Conservation (phyloP, 2,888 invertebrate genomes). For the Gryllus longicercus region DNA sequence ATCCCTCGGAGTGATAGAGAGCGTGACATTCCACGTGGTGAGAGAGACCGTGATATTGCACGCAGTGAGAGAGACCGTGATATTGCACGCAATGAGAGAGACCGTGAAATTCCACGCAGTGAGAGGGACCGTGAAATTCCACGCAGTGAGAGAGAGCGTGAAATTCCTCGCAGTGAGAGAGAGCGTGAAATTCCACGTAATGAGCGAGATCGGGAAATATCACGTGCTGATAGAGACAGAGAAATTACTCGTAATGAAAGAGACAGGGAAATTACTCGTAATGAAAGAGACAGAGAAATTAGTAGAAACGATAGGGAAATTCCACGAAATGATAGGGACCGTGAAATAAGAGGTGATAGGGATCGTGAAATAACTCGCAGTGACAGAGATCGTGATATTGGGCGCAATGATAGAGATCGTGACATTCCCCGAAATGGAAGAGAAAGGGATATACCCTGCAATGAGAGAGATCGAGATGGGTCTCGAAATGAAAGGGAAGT, state of each 20-base stretch:
- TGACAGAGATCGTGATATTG: constrained; percentile 21
- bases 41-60: not conserved
- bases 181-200: not conserved
- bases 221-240: not conserved
- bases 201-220: not conserved
- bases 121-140: not conserved
- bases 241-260: not conserved
- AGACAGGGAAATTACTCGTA: not conserved
- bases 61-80: not conserved
- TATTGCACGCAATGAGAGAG: not conserved
- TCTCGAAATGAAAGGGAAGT: constrained; percentile 26
- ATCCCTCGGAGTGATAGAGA: not conserved
- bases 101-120: not conserved
- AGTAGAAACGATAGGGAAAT: not conserved
- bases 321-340: constrained; percentile 39
- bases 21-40: not conserved
- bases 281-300: not conserved
- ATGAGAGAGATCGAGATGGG: constrained; percentile 22
- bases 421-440: constrained; percentile 26
- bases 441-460: constrained; percentile 32
- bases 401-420: constrained; percentile 30
- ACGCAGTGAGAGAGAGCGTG: not conserved
- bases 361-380: constrained; percentile 28
- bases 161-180: not conserved
- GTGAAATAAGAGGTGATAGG: constrained; percentile 26